phyloP scores from a whole-genome alignment of 2,113 vertebrate species.

The Colistium nudipinnis region DNA sequence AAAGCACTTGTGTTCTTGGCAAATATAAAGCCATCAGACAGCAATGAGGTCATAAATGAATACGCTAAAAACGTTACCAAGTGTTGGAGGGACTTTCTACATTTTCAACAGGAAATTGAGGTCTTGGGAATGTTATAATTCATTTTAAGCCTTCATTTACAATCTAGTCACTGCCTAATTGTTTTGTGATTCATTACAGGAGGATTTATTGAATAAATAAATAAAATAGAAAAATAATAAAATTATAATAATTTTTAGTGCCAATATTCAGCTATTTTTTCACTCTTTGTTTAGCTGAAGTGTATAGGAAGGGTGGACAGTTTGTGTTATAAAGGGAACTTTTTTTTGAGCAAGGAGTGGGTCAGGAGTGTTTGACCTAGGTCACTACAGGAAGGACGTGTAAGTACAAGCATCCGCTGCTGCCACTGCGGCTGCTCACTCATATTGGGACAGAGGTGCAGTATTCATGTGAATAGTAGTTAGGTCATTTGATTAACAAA shows the following conservation, averaged over 20 bases:
- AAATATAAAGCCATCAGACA: not conserved
- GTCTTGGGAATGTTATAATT: not conserved
- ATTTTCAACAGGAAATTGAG: not conserved
- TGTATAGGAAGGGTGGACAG: conserved; percentile 65
- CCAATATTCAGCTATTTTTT: not conserved
- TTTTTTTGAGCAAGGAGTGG: conserved; percentile 56
- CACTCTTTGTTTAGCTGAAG: conserved; percentile 37
- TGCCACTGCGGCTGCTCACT: conserved; percentile 26
- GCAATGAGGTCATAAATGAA: not conserved
- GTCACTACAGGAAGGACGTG: conserved; percentile 77
- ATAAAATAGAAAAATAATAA: not conserved
- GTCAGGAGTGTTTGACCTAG: conserved; percentile 66
- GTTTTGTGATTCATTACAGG: not conserved
- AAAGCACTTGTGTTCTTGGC: conserved; percentile 20
- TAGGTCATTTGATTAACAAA: not conserved
- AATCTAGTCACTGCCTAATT: not conserved
- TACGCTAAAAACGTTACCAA: not conserved
- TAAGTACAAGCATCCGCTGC: conserved; percentile 71
- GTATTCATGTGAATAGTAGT: not conserved
- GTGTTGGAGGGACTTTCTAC: not conserved
- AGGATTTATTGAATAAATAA: not conserved
- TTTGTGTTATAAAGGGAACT: conserved; percentile 55
- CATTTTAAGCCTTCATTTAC: not conserved
- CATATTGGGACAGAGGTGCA: conserved; percentile 9
- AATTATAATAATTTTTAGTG: conserved; percentile 4